phyloP scores from a whole-genome alignment of 2,113 vertebrate genomes.

The Nycticorax nycticorax region DNA sequence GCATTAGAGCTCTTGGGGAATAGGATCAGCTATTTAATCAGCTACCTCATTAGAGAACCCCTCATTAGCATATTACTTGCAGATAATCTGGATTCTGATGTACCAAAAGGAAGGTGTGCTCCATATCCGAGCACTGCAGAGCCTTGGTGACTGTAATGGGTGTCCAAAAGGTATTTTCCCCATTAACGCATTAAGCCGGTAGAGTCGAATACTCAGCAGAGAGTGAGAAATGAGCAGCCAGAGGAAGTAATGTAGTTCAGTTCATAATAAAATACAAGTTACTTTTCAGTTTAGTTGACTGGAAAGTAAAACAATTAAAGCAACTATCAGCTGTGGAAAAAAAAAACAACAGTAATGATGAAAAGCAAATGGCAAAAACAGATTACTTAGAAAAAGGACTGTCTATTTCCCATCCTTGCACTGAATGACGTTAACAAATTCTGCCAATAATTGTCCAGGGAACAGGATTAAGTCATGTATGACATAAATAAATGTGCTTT shows the following conservation, averaged over 20 bases:
- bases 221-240: neutral
- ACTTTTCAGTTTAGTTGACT: neutral
- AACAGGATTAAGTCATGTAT: neutral
- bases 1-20: neutral
- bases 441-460: neutral
- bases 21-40: conserved; percentile 11
- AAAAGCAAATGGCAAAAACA: neutral
- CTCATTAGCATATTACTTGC: neutral
- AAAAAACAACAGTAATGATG: neutral
- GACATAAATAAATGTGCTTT: neutral
- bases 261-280: neutral
- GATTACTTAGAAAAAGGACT: neutral
- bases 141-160: neutral
- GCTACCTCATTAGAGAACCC: neutral
- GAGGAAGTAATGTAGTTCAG: neutral
- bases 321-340: neutral
- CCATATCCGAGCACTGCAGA: neutral
- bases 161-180: neutral
- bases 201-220: neutral
- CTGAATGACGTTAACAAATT: neutral
- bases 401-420: neutral
- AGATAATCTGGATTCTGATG: conserved; percentile 15
- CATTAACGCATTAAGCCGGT: neutral
- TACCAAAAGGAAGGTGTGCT: neutral
- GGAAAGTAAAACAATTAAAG: neutral